Evolutionary conservation across 1,140 invertebrate species (phyloP).

Genomic region (Drosophila willistoni): DNA sequence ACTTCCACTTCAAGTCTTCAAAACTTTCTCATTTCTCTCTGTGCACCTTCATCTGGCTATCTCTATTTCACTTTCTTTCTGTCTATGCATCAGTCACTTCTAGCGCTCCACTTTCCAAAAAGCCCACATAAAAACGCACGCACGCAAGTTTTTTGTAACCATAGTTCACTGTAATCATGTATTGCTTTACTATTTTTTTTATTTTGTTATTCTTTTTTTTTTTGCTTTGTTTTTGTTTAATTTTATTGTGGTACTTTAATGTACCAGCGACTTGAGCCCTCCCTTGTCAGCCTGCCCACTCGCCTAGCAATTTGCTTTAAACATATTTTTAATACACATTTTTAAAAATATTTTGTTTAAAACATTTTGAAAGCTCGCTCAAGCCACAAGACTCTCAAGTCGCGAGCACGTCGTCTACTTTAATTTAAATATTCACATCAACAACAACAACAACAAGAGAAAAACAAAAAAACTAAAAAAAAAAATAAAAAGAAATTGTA

Average conservation of each 20-base stretch:
- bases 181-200: neutral
- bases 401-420: conserved; percentile 64
- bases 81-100: conserved; percentile 70
- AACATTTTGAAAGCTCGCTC: conserved; percentile 52
- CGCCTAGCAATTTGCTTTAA: conserved; percentile 47
- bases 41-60: conserved; percentile 52
- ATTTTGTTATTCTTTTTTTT: conserved; percentile 48
- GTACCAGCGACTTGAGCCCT: conserved; percentile 49
- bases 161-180: conserved; percentile 69
- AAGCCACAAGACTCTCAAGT: conserved; percentile 51
- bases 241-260: conserved; percentile 1
- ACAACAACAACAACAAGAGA: conserved; percentile 38
- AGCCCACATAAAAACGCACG: conserved; percentile 31
- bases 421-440: conserved; percentile 75
- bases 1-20: conserved; percentile 66
- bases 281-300: conserved; percentile 34
- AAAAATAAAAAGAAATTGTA: too few relatives aligned
- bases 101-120: conserved; percentile 66
- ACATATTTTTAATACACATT: conserved; percentile 71
- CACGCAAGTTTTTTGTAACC: conserved; percentile 42
- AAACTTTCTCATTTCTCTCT: conserved; percentile 71
- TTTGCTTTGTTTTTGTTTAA: conserved; percentile 47
- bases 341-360: conserved; percentile 75
- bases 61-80: conserved; percentile 45
- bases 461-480: conserved; percentile 23